These are phyloP conservation scores for Rhizomys pruinosus DNA, from an alignment of 2,113 vertebrate genomes.

Conservation along the genomic window DNA sequence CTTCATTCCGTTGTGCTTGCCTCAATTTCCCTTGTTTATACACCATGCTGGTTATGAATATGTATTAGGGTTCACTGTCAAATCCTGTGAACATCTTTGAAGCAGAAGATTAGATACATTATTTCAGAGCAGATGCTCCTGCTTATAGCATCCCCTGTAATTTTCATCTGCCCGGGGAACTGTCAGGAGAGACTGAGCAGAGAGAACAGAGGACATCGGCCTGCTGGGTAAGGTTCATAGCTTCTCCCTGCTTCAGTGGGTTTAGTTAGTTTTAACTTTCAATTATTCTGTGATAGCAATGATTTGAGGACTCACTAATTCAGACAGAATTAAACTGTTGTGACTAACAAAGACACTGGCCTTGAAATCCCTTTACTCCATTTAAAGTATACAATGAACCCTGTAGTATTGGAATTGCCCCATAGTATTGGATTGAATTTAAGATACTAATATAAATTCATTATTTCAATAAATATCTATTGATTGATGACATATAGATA, in stretches of 20 bases:
- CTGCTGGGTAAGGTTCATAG: not conserved
- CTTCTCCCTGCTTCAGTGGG: constrained; percentile 25
- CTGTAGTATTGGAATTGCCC: not conserved
- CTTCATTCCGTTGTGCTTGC: constrained; percentile 43
- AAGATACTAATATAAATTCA: not conserved
- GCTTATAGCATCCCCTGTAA: not conserved
- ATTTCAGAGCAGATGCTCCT: constrained; percentile 51
- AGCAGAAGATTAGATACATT: constrained; percentile 56
- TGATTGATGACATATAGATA: not conserved
- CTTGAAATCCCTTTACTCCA: constrained; percentile 35
- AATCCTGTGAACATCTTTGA: constrained; percentile 21
- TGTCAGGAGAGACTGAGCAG: not conserved
- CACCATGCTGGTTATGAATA: constrained; percentile 50
- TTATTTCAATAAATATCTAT: not conserved
- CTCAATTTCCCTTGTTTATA: constrained; percentile 65
- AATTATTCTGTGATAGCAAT: not conserved
- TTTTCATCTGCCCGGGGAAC: constrained; percentile 55
- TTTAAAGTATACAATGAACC: not conserved
- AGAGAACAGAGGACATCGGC: not conserved
- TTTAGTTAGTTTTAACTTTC: constrained; percentile 27
- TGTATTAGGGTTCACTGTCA: constrained; percentile 56
- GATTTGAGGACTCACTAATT: constrained; percentile 37
- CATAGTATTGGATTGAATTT: not conserved
- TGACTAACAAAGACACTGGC: not conserved
- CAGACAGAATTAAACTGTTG: constrained; percentile 48